Evolutionary conservation across 2,113 vertebrate genomes (phyloP).

Genomic region (Caranx ignobilis): DNA sequence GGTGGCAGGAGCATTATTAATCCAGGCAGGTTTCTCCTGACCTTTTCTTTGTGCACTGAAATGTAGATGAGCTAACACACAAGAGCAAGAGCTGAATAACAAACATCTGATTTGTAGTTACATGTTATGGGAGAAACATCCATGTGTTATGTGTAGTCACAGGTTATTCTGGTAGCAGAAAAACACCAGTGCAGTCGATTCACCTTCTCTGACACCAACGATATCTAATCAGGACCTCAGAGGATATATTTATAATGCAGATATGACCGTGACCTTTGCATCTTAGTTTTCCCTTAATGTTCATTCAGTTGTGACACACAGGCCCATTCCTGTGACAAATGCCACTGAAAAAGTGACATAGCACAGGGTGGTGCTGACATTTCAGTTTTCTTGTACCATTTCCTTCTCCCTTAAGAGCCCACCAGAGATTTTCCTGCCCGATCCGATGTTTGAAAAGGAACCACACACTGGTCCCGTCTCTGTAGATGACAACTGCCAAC

Average conservation of each 20-base stretch:
- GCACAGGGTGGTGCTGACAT: constrained; percentile 48
- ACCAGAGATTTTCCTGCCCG: constrained; percentile 28
- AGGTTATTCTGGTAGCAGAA: not conserved
- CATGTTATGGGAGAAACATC: not conserved
- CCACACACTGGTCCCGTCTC: constrained; percentile 13
- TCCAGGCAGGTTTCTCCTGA: not conserved
- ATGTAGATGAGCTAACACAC: not conserved
- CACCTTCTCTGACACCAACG: constrained; percentile 1
- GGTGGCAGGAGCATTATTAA: not conserved
- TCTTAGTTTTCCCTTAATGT: constrained; percentile 14
- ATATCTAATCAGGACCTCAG: not conserved
- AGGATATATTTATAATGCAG: constrained; percentile 27
- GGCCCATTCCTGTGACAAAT: constrained; percentile 24
- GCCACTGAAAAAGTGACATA: constrained; percentile 43
- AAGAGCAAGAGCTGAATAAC: not conserved
- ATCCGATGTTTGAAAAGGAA: constrained; percentile 52
- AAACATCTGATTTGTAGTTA: not conserved
- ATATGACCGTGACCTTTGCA: constrained; percentile 55
- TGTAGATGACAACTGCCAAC: constrained; percentile 41
- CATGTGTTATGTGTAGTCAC: not conserved
- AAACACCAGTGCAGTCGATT: not conserved
- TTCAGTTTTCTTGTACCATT: constrained; percentile 51
- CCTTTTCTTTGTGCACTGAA: not conserved
- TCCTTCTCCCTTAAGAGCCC: constrained; percentile 12
- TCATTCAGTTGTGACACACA: constrained; percentile 19